Conservation (phyloP, 2,113 vertebrate genomes). For the Rhinoderma darwinii region DNA sequence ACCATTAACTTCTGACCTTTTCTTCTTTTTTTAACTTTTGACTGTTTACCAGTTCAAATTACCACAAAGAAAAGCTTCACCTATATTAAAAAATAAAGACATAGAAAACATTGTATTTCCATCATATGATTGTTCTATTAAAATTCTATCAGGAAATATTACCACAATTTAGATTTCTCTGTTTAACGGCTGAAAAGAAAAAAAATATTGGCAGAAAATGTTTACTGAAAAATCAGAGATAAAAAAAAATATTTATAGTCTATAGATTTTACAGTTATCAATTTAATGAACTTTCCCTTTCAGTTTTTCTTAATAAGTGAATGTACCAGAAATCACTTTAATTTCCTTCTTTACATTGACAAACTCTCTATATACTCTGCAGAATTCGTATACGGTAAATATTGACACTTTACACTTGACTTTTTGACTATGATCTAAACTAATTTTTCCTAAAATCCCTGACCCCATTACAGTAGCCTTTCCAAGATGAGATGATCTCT, state of each 20-base stretch:
- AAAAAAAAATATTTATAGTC: neutral
- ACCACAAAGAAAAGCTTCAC: neutral
- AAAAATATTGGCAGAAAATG: neutral
- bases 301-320: neutral
- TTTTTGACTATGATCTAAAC: slow-evolving; percentile 32
- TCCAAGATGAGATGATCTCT: slow-evolving; percentile 42
- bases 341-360: neutral
- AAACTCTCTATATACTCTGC: neutral
- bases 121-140: neutral
- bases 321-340: neutral
- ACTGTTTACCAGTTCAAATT: neutral
- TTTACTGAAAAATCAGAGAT: neutral
- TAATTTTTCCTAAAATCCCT: slow-evolving; percentile 30
- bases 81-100: neutral
- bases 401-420: slow-evolving; percentile 27
- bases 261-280: neutral
- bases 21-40: neutral
- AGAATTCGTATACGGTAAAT: neutral
- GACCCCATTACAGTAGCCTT: slow-evolving; percentile 32
- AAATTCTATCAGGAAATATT: neutral
- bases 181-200: neutral
- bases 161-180: neutral
- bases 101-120: neutral
- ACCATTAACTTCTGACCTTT: slow-evolving; percentile 12
- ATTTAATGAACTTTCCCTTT: neutral